These are phyloP conservation scores for Dendroctonus ponderosae DNA, from an alignment of 1,140 invertebrate genomes.

Conservation along the genomic window DNA sequence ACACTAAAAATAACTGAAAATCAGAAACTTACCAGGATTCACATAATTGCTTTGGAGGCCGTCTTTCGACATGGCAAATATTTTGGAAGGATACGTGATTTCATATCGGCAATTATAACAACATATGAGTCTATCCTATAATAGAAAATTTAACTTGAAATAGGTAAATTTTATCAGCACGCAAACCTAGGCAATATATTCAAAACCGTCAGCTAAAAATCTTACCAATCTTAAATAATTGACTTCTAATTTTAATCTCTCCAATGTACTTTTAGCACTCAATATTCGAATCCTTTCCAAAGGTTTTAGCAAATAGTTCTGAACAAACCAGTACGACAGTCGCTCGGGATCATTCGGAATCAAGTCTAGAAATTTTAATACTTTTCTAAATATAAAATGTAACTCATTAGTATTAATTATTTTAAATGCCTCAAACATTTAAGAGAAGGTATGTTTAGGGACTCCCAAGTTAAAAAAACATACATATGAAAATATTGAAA, in stretches of 20 bases:
- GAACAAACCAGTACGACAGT: conserved; percentile 50
- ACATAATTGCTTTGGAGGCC: conserved; percentile 80
- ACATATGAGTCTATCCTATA: conserved; percentile 61
- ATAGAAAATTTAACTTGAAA: neutral
- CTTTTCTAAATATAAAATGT: conserved; percentile 3
- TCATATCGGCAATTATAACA: conserved; percentile 62
- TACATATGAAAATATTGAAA: no score
- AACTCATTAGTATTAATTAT: conserved; percentile 1
- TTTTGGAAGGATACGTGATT: conserved; percentile 67
- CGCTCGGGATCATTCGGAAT: conserved; percentile 46
- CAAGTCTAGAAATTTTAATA: conserved; percentile 37
- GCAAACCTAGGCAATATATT: no score
- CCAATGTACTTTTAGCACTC: conserved; percentile 42
- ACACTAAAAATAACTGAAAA: conserved; percentile 1
- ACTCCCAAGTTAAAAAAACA: no score
- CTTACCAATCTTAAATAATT: conserved; percentile 31
- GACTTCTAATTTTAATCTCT: conserved; percentile 43
- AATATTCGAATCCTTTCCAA: conserved; percentile 46
- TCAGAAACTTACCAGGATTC: conserved; percentile 59
- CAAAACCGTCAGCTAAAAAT: no score
- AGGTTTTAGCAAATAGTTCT: conserved; percentile 48
- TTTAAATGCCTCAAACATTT: conserved; percentile 7
- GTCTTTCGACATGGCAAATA: conserved; percentile 80
- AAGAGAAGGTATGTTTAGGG: no score
- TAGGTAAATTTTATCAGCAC: neutral